These are phyloP conservation scores for Myopa tessellatipennis DNA, from an alignment of 2,888 invertebrate species.

Conservation along the genomic window DNA sequence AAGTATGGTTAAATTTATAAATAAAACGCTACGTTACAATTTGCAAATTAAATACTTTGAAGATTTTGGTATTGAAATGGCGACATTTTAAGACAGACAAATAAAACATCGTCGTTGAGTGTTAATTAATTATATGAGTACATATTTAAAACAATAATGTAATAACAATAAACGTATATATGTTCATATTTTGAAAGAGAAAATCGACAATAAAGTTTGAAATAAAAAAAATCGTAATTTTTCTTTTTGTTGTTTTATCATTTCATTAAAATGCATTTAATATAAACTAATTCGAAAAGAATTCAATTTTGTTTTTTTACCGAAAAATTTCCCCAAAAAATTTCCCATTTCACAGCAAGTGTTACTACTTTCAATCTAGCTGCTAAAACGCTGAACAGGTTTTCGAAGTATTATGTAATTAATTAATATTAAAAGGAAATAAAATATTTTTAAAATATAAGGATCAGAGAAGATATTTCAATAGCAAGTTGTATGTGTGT, in stretches of 20 bases:
- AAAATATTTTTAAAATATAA: no score
- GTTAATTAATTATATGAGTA: not conserved
- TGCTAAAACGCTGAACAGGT: no score
- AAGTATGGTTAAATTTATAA: not conserved
- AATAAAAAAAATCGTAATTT: constrained; percentile 1
- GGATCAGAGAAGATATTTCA: no score
- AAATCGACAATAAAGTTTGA: constrained; percentile 10
- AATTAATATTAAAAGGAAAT: no score
- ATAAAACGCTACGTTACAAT: no score
- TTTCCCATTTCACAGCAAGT: no score
- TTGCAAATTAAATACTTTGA: constrained; percentile 25
- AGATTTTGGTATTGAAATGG: constrained; percentile 35
- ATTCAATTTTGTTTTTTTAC: no score
- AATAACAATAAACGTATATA: not conserved
- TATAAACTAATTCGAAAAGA: not conserved
- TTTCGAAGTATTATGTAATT: no score
- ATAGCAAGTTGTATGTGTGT: no score
- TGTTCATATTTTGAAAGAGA: constrained; percentile 5
- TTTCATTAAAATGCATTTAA: not conserved
- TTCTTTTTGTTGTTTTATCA: not conserved
- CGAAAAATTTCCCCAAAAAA: no score
- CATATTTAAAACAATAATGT: not conserved
- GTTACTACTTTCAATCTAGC: no score
- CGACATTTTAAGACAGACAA: not conserved
- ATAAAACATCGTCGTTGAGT: not conserved